These are phyloP conservation scores for Bimastos eiseni DNA, from an alignment of 2,888 invertebrate species.

Conservation along the genomic window DNA sequence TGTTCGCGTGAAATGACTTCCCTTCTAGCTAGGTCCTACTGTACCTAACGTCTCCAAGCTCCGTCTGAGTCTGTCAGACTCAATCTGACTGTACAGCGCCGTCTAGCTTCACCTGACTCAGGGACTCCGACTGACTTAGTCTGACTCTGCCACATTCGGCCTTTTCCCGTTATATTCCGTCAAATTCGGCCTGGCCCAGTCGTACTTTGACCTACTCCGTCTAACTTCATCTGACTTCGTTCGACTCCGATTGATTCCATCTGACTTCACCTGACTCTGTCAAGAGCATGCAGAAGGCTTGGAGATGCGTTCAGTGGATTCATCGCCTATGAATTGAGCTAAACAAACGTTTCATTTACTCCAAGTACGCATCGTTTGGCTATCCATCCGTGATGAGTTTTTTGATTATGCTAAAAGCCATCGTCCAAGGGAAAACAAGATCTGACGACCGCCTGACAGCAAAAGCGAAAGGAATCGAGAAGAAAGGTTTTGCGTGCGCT, in stretches of 20 bases:
- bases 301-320: background rate
- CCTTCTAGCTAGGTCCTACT: too few relatives aligned
- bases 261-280: background rate
- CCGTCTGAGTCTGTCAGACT: too few relatives aligned
- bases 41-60: too few relatives aligned
- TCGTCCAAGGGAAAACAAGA: background rate
- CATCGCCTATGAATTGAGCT: background rate
- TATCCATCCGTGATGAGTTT: slow-evolving; percentile 13
- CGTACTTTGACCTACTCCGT: background rate
- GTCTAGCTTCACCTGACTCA: too few relatives aligned
- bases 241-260: background rate
- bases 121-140: too few relatives aligned
- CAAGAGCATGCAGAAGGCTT: background rate
- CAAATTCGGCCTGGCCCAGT: background rate
- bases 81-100: too few relatives aligned
- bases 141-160: background rate
- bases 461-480: background rate
- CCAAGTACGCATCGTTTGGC: background rate
- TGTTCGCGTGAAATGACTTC: too few relatives aligned
- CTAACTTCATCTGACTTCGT: background rate
- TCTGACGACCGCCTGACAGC: background rate
- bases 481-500: background rate
- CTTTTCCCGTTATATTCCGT: background rate
- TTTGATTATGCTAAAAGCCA: background rate
- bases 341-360: background rate